These are phyloP conservation scores for Junonia oenone DNA, from an alignment of 2,888 invertebrate genomes.

Conservation along the genomic window DNA sequence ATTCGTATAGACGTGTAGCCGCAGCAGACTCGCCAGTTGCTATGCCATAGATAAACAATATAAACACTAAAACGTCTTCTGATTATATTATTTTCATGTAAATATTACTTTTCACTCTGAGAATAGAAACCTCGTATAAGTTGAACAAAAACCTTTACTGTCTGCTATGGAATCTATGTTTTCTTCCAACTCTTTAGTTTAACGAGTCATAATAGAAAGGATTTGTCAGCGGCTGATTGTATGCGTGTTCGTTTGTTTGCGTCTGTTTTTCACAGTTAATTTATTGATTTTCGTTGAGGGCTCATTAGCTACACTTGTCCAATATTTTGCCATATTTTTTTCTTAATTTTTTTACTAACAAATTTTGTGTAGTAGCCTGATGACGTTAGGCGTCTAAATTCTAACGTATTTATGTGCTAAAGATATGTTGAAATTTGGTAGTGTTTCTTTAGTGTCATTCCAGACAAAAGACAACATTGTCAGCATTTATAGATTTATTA, in stretches of 20 bases:
- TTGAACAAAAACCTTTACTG: not conserved
- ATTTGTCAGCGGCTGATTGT: slow-evolving; percentile 12
- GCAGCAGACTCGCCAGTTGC: slow-evolving; percentile 69
- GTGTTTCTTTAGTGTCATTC: slow-evolving; percentile 67
- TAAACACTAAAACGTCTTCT: not conserved
- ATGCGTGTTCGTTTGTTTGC: slow-evolving; percentile 38
- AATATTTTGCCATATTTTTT: slow-evolving; percentile 73
- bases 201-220: not conserved
- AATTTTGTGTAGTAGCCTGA: slow-evolving; percentile 50
- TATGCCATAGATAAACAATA: slow-evolving; percentile 35
- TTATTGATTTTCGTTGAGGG: slow-evolving; percentile 58
- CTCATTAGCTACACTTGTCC: slow-evolving; percentile 61
- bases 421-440: slow-evolving; percentile 44
- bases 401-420: slow-evolving; percentile 49
- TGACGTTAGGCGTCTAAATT: slow-evolving; percentile 56
- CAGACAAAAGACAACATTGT: slow-evolving; percentile 78
- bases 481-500: slow-evolving; percentile 76
- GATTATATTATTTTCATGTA: not conserved
- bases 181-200: not conserved
- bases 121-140: not conserved
- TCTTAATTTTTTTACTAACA: slow-evolving; percentile 54
- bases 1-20: slow-evolving; percentile 34
- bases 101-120: not conserved
- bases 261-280: slow-evolving; percentile 51
- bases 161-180: not conserved